Conservation (phyloP, 2,888 invertebrate species). For the Heliothis peltigera region DNA sequence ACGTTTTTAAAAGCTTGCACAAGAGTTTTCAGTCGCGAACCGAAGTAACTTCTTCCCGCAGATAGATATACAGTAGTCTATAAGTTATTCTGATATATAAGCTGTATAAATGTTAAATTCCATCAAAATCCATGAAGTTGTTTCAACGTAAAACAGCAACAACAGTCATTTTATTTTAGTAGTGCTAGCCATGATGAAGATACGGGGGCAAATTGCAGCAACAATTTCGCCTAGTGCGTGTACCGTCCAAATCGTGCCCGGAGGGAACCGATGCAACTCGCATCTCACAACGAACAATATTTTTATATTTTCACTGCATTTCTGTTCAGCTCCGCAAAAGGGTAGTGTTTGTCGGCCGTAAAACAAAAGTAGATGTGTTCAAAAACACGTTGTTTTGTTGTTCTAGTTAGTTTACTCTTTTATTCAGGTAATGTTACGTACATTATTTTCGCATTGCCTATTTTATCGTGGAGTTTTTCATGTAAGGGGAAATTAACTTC, state of each 20-base stretch:
- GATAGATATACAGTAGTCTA: no score
- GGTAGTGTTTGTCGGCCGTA: slow-evolving; percentile 74
- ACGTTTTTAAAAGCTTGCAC: no score
- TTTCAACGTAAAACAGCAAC: no score
- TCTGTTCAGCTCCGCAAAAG: slow-evolving; percentile 75
- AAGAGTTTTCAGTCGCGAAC: no score
- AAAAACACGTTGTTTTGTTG: slow-evolving; percentile 68
- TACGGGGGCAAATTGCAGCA: slow-evolving; percentile 16
- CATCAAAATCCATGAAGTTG: no score
- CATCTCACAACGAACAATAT: slow-evolving; percentile 77
- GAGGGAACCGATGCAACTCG: slow-evolving; percentile 75
- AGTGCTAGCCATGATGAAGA: neutral
- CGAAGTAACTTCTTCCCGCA: no score
- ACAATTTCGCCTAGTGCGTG: slow-evolving; percentile 64
- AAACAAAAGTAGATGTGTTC: slow-evolving; percentile 76
- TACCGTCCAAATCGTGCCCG: slow-evolving; percentile 69
- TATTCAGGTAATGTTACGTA: slow-evolving; percentile 56
- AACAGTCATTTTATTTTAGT: no score
- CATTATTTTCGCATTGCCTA: slow-evolving; percentile 46
- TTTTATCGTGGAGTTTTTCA: slow-evolving; percentile 25
- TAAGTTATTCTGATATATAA: no score
- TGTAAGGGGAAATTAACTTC: slow-evolving; percentile 22
- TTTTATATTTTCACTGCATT: slow-evolving; percentile 83
- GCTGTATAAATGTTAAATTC: no score
- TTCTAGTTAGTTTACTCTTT: slow-evolving; percentile 60